Conservation (phyloP, 1,140 invertebrate species). For the Homalodisca vitripennis region DNA sequence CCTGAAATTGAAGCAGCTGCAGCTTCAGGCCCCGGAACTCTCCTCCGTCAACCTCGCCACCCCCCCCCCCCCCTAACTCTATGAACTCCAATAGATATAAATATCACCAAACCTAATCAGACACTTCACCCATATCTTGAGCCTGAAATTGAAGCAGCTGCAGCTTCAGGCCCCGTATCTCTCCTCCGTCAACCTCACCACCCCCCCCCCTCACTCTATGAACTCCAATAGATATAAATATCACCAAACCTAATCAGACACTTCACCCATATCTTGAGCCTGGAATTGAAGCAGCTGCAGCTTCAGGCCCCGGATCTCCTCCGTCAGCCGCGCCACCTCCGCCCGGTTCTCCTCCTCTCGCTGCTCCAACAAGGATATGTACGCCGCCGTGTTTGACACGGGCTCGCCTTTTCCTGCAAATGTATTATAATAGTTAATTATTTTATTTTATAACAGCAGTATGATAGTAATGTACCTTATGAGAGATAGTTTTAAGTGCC, state of each 20-base stretch:
- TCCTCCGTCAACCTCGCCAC: slow-evolving; percentile 52
- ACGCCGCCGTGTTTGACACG: background rate
- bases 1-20: slow-evolving; percentile 54
- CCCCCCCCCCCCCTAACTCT: too few relatives aligned
- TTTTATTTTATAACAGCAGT: background rate
- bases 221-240: too few relatives aligned
- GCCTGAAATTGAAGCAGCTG: slow-evolving; percentile 53
- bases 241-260: too few relatives aligned
- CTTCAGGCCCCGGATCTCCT: slow-evolving; percentile 59
- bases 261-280: slow-evolving; percentile 36
- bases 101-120: too few relatives aligned
- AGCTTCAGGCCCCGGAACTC: slow-evolving; percentile 60
- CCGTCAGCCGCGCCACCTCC: slow-evolving; percentile 55
- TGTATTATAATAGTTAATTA: background rate
- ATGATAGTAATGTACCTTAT: too few relatives aligned
- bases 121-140: slow-evolving; percentile 14
- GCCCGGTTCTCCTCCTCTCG: slow-evolving; percentile 34
- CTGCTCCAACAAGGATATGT: slow-evolving; percentile 32
- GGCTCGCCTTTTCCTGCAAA: background rate
- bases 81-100: too few relatives aligned
- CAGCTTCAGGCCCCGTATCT: slow-evolving; percentile 52
- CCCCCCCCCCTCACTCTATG: slow-evolving; percentile 34
- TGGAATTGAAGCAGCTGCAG: slow-evolving; percentile 56
- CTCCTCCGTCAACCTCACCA: slow-evolving; percentile 59
- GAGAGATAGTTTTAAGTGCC: too few relatives aligned